Conservation (phyloP, 2,113 vertebrate genomes). For the Trinectes maculatus region DNA sequence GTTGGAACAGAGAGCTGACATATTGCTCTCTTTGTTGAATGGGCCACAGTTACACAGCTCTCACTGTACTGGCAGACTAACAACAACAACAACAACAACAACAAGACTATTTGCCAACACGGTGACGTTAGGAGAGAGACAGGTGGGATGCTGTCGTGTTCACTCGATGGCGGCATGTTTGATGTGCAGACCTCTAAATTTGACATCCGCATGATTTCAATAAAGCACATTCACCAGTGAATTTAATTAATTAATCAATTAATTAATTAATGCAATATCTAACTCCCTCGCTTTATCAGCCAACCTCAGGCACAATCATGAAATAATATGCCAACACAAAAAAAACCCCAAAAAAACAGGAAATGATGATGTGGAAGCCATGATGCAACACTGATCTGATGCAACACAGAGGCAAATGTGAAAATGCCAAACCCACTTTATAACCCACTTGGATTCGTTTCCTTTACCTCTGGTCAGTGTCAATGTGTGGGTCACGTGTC, state of each 20-base stretch:
- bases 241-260: no score
- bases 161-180: not conserved
- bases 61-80: slow-evolving; percentile 20
- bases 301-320: no score
- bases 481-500: not conserved
- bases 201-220: no score
- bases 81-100: slow-evolving; percentile 54
- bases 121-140: slow-evolving; percentile 12
- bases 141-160: not conserved
- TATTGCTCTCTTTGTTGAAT: slow-evolving; percentile 57
- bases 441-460: not conserved
- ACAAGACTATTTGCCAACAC: slow-evolving; percentile 11
- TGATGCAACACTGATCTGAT: slow-evolving; percentile 60
- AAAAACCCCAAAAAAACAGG: not conserved
- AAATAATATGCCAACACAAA: no score
- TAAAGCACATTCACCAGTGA: no score
- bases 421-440: slow-evolving; percentile 36
- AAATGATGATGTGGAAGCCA: not conserved
- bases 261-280: no score
- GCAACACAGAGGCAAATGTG: slow-evolving; percentile 50
- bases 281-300: no score
- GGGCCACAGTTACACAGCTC: slow-evolving; percentile 42
- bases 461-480: not conserved
- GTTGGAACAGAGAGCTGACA: slow-evolving; percentile 68
- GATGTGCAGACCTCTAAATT: no score